Base-by-base conservation (phyloP, 2,113 vertebrate genomes). In the Camelus dromedarius region DNA sequence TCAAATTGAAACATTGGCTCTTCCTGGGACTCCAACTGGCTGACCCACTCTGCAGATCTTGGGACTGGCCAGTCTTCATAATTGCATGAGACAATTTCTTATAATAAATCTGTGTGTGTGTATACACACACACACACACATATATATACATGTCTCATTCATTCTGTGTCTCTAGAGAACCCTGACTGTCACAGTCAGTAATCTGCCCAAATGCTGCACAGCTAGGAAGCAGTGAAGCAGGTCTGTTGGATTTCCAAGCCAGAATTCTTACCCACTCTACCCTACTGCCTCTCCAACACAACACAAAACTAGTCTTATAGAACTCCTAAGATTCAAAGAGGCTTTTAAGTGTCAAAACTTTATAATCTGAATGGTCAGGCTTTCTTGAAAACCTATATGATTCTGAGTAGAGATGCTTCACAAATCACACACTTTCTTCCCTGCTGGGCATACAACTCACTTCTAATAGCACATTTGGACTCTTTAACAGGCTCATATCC, bases 401-500 rank as follows among this genome's bases (percentile, higher is more conserved):
- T 90, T 97, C 92, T 93, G 80, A 81, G 56, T 93, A 97, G 96
- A 92, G 95, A 81, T 83, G 86, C 93, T 97, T 92, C 94, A 75
- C 80, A 94, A 98, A 95, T 96, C 97, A 85, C 26, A 77, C 28
- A 96, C 52, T 93, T 93, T 97, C 82, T 97, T 97, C 96, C 97
- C 86, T 24, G 83, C 86, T 48, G 52, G 98, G 98, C 98, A 93
- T 67, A 58, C 96, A 15, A 89, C 98, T 96, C 96, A 84, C 96
- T 95, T 94, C 97, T 92, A 80, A 97, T 97, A 97, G 94, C 94
- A 91, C 46, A 26, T 97, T 91, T 85, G 97, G 72, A 96, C 95
- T 98, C 95, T 98, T 95, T 88, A 97, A 97, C 12, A 97, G 96
- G 94, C 90, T 95, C 93, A 72, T 67, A 35, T 93, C 83, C 95